Conservation (phyloP, 2,113 vertebrate species). For the Sisor rabdophorus region DNA sequence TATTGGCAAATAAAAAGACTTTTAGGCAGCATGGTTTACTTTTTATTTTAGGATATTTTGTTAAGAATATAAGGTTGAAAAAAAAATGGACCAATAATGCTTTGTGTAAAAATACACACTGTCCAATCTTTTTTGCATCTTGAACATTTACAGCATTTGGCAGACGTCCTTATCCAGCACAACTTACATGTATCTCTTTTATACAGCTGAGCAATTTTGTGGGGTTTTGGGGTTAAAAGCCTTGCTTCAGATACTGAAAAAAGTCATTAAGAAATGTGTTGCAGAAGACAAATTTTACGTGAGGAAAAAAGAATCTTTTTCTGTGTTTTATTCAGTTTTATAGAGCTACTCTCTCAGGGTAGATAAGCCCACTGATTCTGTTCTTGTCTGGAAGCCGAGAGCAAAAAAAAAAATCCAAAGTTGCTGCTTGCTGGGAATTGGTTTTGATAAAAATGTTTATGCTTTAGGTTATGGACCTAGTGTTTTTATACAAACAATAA, state of each 20-base stretch:
- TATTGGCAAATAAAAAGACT: background rate
- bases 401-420: slow-evolving; percentile 5
- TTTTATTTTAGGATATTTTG: background rate
- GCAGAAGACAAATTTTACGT: background rate
- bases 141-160: no score
- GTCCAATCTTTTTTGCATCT: no score
- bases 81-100: background rate
- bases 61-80: no score
- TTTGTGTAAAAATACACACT: background rate
- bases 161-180: no score
- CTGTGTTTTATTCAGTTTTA: background rate
- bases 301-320: background rate
- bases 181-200: no score
- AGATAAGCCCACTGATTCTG: slow-evolving; percentile 10
- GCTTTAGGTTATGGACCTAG: slow-evolving; percentile 2
- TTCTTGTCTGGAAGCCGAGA: background rate
- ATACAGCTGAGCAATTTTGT: no score
- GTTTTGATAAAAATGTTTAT: slow-evolving; percentile 21
- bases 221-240: no score
- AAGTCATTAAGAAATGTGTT: background rate
- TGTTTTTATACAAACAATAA: slow-evolving; percentile 17
- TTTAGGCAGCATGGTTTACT: background rate
- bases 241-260: background rate
- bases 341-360: slow-evolving; percentile 1
- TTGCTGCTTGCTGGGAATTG: slow-evolving; percentile 11